Base-by-base conservation (phyloP, 2,888 invertebrate species). In the Ceriagrion tenellum region DNA sequence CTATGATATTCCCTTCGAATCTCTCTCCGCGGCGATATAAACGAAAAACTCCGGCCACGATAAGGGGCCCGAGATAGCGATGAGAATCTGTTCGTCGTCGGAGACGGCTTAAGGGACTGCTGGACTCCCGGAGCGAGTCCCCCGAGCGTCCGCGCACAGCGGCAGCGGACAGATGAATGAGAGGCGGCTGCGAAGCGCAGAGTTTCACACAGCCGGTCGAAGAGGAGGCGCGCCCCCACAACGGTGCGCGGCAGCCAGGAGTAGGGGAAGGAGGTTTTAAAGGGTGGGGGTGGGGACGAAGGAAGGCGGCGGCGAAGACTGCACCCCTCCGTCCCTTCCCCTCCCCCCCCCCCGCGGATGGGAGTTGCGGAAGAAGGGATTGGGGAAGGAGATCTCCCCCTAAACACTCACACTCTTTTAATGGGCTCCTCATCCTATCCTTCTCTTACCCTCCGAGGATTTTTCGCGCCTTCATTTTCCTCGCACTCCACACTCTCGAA, bases 141-240 rank as follows among this genome's bases (percentile, higher is more conserved):
- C 93, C 55, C 90, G 26, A 8, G 93, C 93, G 63, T 69, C 40
- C 93, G 93, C 63, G 35, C 93, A 26, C 26, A 26, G 93, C 93
- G 93, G 93, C 59, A 69, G 35, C 93, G 93, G 69, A 93, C 93
- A 93, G 93, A 93, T 93, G 93, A 93, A 93, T 93, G 93, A 93
- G 93, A 47, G 55, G 55, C 47, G 89, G 26, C 47, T 69, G 93
- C 59, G 91, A 91, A 30, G 47, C 81, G 81, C 30, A 35, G 81
- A 35, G 81, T 81, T 81, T 81, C 81, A 81, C 81, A 47, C 93
- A 69, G 40, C 47, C 63, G 69, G 93, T 69, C 69, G 63, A 23
- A 26, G 40, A 16, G 69, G 47, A 13, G 20, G 26, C 59, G 30
- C 47, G 4, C 47, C 47, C 47, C 47, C 47, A 2, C 47, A 47